These are phyloP conservation scores for Tokudaia muenninki DNA, from an alignment of 2,797 vertebrate genomes.

Conservation along the genomic window DNA sequence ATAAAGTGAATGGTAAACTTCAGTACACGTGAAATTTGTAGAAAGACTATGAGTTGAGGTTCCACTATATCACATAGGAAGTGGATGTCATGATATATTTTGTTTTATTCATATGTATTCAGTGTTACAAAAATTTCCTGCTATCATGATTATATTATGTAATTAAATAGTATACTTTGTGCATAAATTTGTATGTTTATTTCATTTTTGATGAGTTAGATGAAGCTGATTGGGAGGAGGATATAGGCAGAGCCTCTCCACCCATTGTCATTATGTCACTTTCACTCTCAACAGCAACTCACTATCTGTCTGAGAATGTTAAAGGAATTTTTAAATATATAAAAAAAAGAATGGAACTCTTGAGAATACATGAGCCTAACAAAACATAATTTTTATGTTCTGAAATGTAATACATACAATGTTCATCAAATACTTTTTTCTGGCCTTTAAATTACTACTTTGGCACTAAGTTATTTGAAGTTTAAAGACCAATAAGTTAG, in stretches of 20 bases:
- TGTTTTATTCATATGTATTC: too few species aligned
- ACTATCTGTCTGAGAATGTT: too few species aligned
- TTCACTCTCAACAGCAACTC: too few species aligned
- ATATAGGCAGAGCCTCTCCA: too few species aligned
- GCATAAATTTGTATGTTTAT: too few species aligned
- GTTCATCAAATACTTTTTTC: neutral
- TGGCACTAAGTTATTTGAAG: neutral
- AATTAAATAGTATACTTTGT: too few species aligned
- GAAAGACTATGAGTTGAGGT: neutral
- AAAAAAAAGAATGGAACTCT: neutral
- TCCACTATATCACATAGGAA: neutral
- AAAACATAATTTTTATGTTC: conserved; percentile 8
- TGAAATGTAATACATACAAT: neutral
- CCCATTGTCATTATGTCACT: too few species aligned
- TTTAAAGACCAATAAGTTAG: neutral
- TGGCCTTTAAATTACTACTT: neutral
- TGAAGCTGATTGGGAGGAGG: too few species aligned
- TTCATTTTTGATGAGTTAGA: too few species aligned
- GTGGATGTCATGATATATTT: neutral
- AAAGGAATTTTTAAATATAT: too few species aligned
- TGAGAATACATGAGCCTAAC: neutral
- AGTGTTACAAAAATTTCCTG: too few species aligned
- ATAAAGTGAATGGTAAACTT: neutral
- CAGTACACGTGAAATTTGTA: neutral
- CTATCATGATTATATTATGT: too few species aligned